phyloP scores from a whole-genome alignment of 2,113 vertebrate genomes.

The Anser cygnoides region DNA sequence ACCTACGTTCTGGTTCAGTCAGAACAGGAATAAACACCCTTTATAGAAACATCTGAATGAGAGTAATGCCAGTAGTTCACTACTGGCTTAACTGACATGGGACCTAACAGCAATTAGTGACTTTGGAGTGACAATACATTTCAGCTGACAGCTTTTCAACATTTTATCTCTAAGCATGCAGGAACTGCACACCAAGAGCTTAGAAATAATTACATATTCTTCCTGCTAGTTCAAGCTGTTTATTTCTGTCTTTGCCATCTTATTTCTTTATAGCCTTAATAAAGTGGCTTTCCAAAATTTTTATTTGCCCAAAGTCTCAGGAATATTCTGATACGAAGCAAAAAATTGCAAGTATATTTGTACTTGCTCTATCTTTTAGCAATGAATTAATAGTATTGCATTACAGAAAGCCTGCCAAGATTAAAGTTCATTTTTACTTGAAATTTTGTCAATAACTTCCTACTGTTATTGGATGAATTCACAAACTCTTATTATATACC shows the following conservation, averaged over 20 bases:
- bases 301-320: background rate
- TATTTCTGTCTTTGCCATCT: background rate
- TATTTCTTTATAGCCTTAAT: background rate
- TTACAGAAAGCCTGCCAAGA: background rate
- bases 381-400: background rate
- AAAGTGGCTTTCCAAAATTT: constrained; percentile 1
- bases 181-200: background rate
- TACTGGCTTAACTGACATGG: background rate
- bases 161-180: background rate
- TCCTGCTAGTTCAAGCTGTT: background rate
- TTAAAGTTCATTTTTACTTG: background rate
- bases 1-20: background rate
- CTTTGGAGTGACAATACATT: background rate
- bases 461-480: background rate
- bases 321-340: background rate
- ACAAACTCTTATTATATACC: background rate
- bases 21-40: background rate
- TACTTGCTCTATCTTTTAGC: background rate
- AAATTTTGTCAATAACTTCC: background rate
- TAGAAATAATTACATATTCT: background rate
- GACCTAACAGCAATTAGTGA: background rate
- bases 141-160: background rate
- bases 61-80: background rate
- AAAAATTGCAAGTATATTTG: background rate
- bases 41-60: background rate